These are phyloP conservation scores for Agriopis aurantiaria DNA, from an alignment of 2,888 invertebrate species.

Conservation along the genomic window DNA sequence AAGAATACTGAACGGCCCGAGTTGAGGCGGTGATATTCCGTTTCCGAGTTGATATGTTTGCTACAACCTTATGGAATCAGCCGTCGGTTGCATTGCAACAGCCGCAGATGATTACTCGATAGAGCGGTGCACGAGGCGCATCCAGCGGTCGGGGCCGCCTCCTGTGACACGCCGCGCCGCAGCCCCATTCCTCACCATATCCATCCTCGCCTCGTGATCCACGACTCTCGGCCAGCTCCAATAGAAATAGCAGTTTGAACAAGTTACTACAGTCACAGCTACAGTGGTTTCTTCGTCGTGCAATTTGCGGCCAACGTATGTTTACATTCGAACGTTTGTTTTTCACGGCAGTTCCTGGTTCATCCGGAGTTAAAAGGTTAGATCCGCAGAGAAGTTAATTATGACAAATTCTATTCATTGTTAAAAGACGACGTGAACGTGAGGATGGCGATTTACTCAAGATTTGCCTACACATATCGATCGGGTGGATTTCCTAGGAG, in stretches of 20 bases:
- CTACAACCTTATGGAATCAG: conserved; percentile 37
- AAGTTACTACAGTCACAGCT: conserved; percentile 9
- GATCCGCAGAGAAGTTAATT: background rate
- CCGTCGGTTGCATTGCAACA: conserved; percentile 40
- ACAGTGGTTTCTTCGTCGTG: background rate
- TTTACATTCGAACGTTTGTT: background rate
- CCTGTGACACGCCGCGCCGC: conserved; percentile 22
- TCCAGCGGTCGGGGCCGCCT: conserved; percentile 35
- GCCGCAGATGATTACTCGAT: conserved; percentile 29
- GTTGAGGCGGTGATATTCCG: no score
- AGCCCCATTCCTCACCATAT: conserved; percentile 35
- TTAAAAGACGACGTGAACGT: no score
- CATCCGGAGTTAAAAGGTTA: background rate
- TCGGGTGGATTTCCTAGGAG: no score
- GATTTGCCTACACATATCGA: no score
- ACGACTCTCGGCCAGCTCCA: conserved; percentile 26
- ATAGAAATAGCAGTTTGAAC: conserved; percentile 14
- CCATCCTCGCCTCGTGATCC: conserved; percentile 30
- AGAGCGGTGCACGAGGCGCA: conserved; percentile 39
- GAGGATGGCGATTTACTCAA: no score
- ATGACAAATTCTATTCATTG: no score
- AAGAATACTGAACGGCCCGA: no score
- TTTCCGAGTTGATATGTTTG: no score
- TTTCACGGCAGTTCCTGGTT: background rate
- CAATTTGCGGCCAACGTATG: background rate